Evolutionary conservation across 2,113 vertebrate species (phyloP).

Genomic region (Narcine bancroftii): DNA sequence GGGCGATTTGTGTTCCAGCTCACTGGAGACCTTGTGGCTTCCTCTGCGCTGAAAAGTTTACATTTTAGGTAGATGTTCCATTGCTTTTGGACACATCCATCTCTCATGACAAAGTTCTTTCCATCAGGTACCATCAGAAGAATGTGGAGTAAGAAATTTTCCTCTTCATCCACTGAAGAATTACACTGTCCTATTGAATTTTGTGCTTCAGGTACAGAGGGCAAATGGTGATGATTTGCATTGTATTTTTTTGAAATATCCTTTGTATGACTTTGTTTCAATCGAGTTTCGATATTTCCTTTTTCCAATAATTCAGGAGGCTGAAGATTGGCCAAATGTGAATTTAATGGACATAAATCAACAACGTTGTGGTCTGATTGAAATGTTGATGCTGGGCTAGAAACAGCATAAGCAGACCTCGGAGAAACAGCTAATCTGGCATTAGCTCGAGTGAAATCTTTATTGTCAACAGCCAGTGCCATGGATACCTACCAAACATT

Average conservation of each 20-base stretch:
- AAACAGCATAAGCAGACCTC: neutral
- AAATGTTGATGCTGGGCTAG: neutral
- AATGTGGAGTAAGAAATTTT: conserved; percentile 64
- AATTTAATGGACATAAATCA: neutral
- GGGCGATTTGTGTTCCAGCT: conserved; percentile 73
- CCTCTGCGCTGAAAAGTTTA: conserved; percentile 78
- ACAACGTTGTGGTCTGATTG: neutral
- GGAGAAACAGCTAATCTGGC: conserved; percentile 31
- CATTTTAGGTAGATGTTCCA: conserved; percentile 81
- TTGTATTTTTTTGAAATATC: neutral
- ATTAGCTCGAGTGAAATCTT: conserved; percentile 43
- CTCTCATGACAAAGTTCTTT: conserved; percentile 60
- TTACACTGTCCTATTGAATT: neutral
- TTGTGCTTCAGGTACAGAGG: neutral
- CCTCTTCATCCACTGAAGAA: conserved; percentile 44
- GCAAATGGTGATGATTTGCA: neutral
- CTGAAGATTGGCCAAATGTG: neutral
- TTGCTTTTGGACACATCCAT: conserved; percentile 41
- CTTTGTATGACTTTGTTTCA: conserved; percentile 37
- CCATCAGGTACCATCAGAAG: conserved; percentile 84
- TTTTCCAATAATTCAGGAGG: neutral
- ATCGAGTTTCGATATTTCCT: conserved; percentile 17
- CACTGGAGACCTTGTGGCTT: conserved; percentile 64
- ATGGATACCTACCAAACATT: conserved; percentile 64
- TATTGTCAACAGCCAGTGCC: conserved; percentile 60